Percentiles rank a stretch among this genome's conserved stretches.
phyloP scores from a whole-genome alignment of 2,888 invertebrate genomes.

The Dexiosoma caninum region DNA sequence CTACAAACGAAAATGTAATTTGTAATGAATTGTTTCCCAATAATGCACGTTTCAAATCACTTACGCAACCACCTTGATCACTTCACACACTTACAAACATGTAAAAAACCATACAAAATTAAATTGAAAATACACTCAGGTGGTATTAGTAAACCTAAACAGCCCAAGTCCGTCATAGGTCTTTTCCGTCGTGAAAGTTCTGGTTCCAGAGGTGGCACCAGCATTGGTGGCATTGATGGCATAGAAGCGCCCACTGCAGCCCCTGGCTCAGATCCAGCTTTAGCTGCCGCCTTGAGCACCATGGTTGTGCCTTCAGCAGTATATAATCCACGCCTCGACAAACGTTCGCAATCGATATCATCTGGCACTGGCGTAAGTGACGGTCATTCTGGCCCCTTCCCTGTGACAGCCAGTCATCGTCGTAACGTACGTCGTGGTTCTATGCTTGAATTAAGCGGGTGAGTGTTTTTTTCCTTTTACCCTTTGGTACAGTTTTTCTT shows the following conservation, averaged over 20 bases:
- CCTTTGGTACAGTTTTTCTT: background rate
- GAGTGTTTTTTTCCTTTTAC: conserved; percentile 73
- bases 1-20: background rate
- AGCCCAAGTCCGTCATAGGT: conserved; percentile 92
- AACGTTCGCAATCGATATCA: conserved; percentile 73
- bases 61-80: background rate
- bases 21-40: background rate
- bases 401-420: conserved; percentile 83
- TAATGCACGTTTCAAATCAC: conserved; percentile 33
- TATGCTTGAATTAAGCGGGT: conserved; percentile 89
- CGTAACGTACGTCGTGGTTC: conserved; percentile 87
- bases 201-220: conserved; percentile 82
- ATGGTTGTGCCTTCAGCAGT: conserved; percentile 76
- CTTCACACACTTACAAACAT: background rate
- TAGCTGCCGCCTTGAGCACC: conserved; percentile 75
- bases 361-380: conserved; percentile 68
- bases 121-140: conserved; percentile 78
- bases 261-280: conserved; percentile 80
- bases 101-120: conserved; percentile 16
- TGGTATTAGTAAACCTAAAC: conserved; percentile 91
- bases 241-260: conserved; percentile 75
- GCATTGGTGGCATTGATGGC: conserved; percentile 77
- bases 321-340: conserved; percentile 74
- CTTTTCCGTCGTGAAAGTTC: conserved; percentile 91
- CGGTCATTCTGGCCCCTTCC: conserved; percentile 81